Percentiles rank a stretch among this genome's conserved stretches.
Conservation (phyloP, 2,888 invertebrate genomes). For the Tenthredo distinguenda region DNA sequence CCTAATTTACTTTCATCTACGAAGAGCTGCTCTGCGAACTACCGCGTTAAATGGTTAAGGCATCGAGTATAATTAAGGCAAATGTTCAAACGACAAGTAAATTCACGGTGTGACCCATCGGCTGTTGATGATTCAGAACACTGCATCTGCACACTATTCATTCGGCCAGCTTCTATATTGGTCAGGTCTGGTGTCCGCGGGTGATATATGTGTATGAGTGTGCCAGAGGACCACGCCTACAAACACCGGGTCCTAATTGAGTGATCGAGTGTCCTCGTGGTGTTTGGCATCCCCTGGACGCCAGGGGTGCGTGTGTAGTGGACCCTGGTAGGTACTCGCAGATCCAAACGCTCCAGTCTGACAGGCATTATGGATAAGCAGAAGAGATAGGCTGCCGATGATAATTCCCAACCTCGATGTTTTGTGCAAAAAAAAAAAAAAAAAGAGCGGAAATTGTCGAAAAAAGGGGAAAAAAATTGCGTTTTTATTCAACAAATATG, state of each 20-base stretch:
- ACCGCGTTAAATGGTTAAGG: conserved; percentile 48
- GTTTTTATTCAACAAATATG: conserved; percentile 2
- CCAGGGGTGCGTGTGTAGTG: conserved; percentile 51
- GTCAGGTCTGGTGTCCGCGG: conserved; percentile 33
- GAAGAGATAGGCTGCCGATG: conserved; percentile 27
- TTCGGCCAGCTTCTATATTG: conserved; percentile 36
- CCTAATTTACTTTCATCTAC: conserved; percentile 5
- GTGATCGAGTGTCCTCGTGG: conserved; percentile 73
- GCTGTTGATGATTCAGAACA: conserved; percentile 68
- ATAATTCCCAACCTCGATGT: conserved; percentile 20
- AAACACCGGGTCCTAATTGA: conserved; percentile 74
- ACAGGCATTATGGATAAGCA: conserved; percentile 44
- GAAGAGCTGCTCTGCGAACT: neutral
- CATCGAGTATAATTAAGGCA: conserved; percentile 66
- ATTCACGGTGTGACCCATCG: conserved; percentile 70
- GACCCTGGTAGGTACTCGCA: neutral
- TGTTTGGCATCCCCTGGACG: conserved; percentile 68
- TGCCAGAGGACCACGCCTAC: conserved; percentile 72
- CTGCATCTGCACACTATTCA: conserved; percentile 63
- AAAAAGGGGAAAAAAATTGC: neutral
- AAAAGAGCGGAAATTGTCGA: neutral
- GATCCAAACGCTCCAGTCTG: conserved; percentile 41
- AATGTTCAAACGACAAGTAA: conserved; percentile 64
- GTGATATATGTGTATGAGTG: conserved; percentile 53
- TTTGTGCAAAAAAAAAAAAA: neutral